phyloP scores from a whole-genome alignment of 2,888 invertebrate species.

The Drosophila nigricruria region DNA sequence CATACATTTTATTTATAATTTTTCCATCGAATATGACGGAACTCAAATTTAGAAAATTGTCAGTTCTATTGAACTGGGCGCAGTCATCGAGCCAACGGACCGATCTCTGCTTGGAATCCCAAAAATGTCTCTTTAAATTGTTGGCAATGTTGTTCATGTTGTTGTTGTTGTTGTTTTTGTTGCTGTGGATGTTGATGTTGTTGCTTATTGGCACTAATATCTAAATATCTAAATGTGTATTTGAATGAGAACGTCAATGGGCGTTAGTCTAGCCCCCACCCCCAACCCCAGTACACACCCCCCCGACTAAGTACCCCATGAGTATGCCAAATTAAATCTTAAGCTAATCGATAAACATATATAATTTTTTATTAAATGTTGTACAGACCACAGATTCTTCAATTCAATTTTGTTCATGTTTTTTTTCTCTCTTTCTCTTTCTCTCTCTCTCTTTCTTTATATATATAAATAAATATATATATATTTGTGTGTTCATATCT shows the following conservation, averaged over 20 bases:
- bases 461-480: constrained; percentile 17
- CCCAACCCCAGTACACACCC: neutral
- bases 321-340: constrained; percentile 41
- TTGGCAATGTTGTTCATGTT: constrained; percentile 2
- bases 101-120: constrained; percentile 16
- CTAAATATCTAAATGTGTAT: constrained; percentile 23
- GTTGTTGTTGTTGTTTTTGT: constrained; percentile 3
- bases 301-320: neutral
- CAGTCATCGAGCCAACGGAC: neutral
- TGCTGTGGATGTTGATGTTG: constrained; percentile 15
- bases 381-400: constrained; percentile 49
- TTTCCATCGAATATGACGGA: constrained; percentile 63
- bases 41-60: constrained; percentile 50
- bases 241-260: constrained; percentile 10
- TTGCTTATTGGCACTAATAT: constrained; percentile 27
- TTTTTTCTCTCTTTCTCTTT: constrained; percentile 35
- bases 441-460: constrained; percentile 32
- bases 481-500: constrained; percentile 12
- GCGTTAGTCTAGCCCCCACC: neutral
- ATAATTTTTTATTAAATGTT: constrained; percentile 41
- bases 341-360: constrained; percentile 40
- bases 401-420: constrained; percentile 56
- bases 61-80: constrained; percentile 43
- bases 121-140: constrained; percentile 1
- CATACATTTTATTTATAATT: constrained; percentile 53